Percentiles rank a stretch among this genome's conserved stretches.
phyloP scores from a whole-genome alignment of 2,888 invertebrate species.

The Drosophila trichaetosa region DNA sequence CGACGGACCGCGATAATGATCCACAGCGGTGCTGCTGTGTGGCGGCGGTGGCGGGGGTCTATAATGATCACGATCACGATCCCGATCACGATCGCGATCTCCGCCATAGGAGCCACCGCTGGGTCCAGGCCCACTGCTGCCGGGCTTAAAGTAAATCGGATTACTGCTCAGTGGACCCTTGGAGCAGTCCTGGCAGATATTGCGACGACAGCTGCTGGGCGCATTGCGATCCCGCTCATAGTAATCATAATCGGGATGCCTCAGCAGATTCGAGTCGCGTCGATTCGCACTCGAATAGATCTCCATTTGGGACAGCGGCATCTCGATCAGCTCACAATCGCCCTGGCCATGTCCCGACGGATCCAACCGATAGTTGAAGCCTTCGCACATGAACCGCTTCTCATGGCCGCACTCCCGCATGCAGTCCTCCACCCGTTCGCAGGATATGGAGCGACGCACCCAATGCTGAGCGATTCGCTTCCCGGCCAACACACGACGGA shows the following conservation, averaged over 20 bases:
- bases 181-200: conserved; percentile 83
- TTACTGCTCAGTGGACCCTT: conserved; percentile 75
- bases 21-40: conserved; percentile 73
- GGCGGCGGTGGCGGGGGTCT: conserved; percentile 60
- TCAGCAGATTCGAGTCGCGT: conserved; percentile 85
- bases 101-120: conserved; percentile 48
- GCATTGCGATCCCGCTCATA: conserved; percentile 92
- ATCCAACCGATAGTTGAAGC: conserved; percentile 93
- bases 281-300: conserved; percentile 85
- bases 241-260: conserved; percentile 90
- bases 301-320: conserved; percentile 90
- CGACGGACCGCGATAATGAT: conserved; percentile 80
- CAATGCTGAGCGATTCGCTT: conserved; percentile 89
- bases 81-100: conserved; percentile 43
- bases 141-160: conserved; percentile 82
- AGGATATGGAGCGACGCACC: conserved; percentile 89
- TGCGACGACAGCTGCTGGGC: conserved; percentile 87
- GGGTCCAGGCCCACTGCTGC: conserved; percentile 57
- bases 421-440: conserved; percentile 91
- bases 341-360: conserved; percentile 90
- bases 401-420: conserved; percentile 91
- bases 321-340: conserved; percentile 91
- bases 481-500: conserved; percentile 91
- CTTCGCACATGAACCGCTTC: conserved; percentile 91
- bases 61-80: conserved; percentile 72